A percentile compares a stretch with the other conserved stretches of the same genome.
phyloP scores from a whole-genome alignment of 37 sponge, comb jelly and placozoan genomes.

The Hexactinellida sp. region DNA sequence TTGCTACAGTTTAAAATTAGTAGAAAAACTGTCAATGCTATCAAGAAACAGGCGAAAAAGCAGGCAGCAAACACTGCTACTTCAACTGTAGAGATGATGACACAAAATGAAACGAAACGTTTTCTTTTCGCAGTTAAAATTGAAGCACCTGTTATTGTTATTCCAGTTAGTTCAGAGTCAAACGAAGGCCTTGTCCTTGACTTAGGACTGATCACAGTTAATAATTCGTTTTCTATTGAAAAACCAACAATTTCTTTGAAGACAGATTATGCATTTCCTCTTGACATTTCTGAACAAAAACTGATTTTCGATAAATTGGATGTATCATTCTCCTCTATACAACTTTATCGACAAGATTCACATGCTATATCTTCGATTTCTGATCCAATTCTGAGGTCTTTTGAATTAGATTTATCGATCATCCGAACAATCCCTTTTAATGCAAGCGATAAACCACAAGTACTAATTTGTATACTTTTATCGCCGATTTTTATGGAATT shows the following conservation, averaged over 20 bases:
- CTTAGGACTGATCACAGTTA: constrained; percentile 31
- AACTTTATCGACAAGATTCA: background rate
- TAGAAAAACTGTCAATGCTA: background rate
- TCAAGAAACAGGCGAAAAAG: background rate
- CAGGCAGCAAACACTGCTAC: background rate
- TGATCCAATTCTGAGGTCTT: background rate
- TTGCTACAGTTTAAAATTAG: background rate
- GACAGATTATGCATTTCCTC: background rate
- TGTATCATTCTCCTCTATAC: background rate
- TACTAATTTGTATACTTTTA: background rate
- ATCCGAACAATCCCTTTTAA: background rate
- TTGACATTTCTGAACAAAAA: background rate
- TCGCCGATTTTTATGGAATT: background rate
- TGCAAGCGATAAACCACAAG: background rate
- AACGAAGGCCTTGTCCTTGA: constrained; percentile 41
- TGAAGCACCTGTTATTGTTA: constrained; percentile 40
- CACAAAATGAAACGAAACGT: background rate
- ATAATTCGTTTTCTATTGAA: constrained; percentile 21
- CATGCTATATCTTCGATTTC: background rate
- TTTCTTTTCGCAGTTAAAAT: constrained; percentile 20
- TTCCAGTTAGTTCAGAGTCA: constrained; percentile 28
- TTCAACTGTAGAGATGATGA: background rate
- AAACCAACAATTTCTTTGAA: background rate
- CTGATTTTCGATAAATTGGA: background rate
- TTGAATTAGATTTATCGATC: background rate